Evolutionary conservation across 2,888 invertebrate genomes (phyloP).

Genomic region (Druceiella hillmani): DNA sequence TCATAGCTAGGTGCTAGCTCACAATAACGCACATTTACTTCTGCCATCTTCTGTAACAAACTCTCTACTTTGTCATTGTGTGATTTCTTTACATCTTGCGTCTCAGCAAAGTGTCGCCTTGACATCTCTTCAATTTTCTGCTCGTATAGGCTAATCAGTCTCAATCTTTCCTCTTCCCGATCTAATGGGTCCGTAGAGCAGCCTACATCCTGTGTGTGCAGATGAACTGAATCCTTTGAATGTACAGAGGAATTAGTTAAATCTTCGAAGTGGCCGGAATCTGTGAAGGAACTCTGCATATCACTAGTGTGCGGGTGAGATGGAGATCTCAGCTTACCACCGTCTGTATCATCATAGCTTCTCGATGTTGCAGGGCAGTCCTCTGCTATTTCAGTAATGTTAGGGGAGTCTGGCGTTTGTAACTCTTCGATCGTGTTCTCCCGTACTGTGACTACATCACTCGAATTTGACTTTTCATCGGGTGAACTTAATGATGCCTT

Average conservation of each 20-base stretch:
- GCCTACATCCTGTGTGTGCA: constrained; percentile 50
- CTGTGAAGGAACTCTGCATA: constrained; percentile 73
- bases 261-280: constrained; percentile 85
- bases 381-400: constrained; percentile 45
- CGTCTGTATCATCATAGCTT: constrained; percentile 45
- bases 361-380: constrained; percentile 32
- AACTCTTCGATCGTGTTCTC: constrained; percentile 58
- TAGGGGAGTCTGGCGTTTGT: constrained; percentile 48
- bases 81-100: constrained; percentile 69
- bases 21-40: constrained; percentile 72
- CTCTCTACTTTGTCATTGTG: constrained; percentile 78
- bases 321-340: constrained; percentile 44
- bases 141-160: constrained; percentile 66
- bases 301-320: constrained; percentile 48
- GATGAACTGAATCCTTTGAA: constrained; percentile 66
- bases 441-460: constrained; percentile 67
- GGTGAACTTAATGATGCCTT: constrained; percentile 76
- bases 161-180: constrained; percentile 60
- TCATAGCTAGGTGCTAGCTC: constrained; percentile 70
- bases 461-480: constrained; percentile 73
- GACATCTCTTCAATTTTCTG: constrained; percentile 70
- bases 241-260: constrained; percentile 69
- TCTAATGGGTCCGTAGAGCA: constrained; percentile 49
- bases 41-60: constrained; percentile 64
- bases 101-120: constrained; percentile 52